phyloP scores from a whole-genome alignment of 2,797 vertebrate species.

The Molossus molossus region DNA sequence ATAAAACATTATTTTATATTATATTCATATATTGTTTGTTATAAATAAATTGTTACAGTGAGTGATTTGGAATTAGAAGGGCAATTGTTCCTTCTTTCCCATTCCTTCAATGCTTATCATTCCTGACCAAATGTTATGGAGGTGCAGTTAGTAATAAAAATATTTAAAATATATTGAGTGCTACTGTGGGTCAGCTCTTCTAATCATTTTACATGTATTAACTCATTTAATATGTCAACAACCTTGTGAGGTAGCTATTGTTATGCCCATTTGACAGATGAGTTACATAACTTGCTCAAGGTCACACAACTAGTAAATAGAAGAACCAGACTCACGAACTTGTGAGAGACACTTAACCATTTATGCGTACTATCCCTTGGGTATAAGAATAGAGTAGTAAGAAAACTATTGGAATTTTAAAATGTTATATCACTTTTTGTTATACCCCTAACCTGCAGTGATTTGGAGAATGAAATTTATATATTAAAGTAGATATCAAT shows the following conservation, averaged over 20 bases:
- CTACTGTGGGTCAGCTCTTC: not conserved
- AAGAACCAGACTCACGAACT: not conserved
- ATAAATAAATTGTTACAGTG: conserved; percentile 41
- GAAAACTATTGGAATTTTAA: not conserved
- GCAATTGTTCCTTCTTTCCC: not conserved
- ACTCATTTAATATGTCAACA: conserved; percentile 23
- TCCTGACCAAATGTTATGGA: conserved; percentile 27
- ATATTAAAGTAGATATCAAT: not conserved
- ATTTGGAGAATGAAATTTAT: conserved; percentile 25
- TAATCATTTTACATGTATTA: not conserved
- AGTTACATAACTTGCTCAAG: not conserved
- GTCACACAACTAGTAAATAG: not conserved
- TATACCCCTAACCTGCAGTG: not conserved
- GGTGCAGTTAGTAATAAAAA: conserved; percentile 26
- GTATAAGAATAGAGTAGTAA: not conserved
- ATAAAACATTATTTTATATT: conserved; percentile 38
- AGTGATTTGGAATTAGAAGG: not conserved
- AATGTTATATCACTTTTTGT: not conserved
- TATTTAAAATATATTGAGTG: not conserved
- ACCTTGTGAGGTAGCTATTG: not conserved
- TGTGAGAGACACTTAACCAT: not conserved
- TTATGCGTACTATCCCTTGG: not conserved
- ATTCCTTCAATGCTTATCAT: not conserved
- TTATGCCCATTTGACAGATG: not conserved
- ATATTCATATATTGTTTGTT: not conserved